Evolutionary conservation across 2,113 vertebrate genomes (phyloP).

Genomic region (Percina caprodes): DNA sequence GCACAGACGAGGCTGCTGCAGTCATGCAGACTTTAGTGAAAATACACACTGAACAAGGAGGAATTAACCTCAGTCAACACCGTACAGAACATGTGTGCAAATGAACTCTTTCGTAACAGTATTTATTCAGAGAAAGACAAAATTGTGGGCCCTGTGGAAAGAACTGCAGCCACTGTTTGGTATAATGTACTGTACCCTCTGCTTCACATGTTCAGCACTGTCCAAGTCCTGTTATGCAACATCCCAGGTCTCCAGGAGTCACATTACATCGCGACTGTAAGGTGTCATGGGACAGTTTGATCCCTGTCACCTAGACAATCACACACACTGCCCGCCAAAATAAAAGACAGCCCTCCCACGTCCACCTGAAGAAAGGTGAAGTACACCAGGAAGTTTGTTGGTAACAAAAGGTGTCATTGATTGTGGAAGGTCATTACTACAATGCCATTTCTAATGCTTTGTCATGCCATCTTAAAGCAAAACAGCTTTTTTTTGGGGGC

Average conservation of each 20-base stretch:
- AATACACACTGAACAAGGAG: neutral
- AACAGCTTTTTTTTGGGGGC: neutral
- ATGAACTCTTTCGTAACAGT: neutral
- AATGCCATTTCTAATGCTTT: too few relatives aligned
- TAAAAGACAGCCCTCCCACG: neutral
- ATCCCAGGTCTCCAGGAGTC: neutral
- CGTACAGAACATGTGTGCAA: neutral
- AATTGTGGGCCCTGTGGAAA: neutral
- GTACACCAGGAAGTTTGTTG: neutral
- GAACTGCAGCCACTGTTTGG: neutral
- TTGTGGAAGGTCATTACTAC: neutral
- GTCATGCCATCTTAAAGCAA: neutral
- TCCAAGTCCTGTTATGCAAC: slow-evolving; percentile 1
- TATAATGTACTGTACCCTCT: neutral
- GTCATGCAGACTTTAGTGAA: neutral
- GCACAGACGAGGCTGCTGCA: neutral
- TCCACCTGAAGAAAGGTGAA: neutral
- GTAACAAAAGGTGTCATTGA: neutral
- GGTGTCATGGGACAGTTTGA: neutral
- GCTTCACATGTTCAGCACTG: neutral
- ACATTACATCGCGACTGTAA: neutral
- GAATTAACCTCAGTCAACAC: neutral
- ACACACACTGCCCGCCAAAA: neutral
- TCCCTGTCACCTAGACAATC: neutral
- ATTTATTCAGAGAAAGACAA: neutral